Conservation (phyloP, 2,797 vertebrate genomes). For the Stomatorhinus walkeri region DNA sequence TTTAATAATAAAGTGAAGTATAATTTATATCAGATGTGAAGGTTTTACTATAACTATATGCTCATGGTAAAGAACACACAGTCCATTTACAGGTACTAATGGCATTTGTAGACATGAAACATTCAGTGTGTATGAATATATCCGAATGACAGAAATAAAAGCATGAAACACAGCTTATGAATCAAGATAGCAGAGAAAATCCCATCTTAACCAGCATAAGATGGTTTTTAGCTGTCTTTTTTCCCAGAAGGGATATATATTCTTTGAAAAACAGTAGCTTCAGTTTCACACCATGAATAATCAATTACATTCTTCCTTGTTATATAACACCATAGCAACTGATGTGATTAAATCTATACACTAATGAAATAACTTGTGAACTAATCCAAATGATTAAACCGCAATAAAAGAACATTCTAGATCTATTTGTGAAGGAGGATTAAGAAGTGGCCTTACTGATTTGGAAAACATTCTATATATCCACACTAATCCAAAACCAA, state of each 20-base stretch:
- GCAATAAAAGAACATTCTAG: slow-evolving; percentile 5
- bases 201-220: neutral
- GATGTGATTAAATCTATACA: neutral
- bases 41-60: neutral
- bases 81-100: neutral
- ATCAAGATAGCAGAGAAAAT: neutral
- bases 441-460: neutral
- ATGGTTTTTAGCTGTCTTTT: neutral
- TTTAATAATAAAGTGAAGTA: slow-evolving; percentile 6
- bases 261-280: neutral
- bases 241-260: neutral
- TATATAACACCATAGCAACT: neutral
- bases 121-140: neutral
- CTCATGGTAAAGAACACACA: neutral
- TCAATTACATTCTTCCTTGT: neutral
- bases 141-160: neutral
- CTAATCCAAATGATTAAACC: neutral
- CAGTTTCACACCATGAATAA: neutral
- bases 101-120: neutral
- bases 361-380: neutral
- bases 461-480: neutral
- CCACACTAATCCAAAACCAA: slow-evolving; percentile 5
- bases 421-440: slow-evolving; percentile 4
- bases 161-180: neutral
- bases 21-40: neutral